Evolutionary conservation across 2,113 vertebrate genomes (phyloP), one percentile per base, ranked within the genome.

Genomic region (Chamaea fasciata): DNA sequence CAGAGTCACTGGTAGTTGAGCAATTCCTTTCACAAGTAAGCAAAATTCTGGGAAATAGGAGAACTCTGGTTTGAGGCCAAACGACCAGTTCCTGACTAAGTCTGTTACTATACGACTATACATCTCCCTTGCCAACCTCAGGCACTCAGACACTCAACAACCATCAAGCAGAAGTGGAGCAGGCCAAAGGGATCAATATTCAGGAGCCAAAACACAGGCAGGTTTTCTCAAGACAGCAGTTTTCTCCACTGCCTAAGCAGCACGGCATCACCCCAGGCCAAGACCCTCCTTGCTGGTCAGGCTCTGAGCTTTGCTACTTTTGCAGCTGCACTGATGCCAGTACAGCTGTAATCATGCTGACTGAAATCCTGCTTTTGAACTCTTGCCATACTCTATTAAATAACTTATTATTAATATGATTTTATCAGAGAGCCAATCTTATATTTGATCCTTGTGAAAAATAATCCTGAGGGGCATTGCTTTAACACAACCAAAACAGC

Each of bases 251-350:
- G 33, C 35, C 35, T 42, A 31, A 23, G 28, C 31, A 52, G 67
- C 15, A 24, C 11, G 27, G 47, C 50, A 60, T 17, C 4, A 1
- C 57, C 28, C 21, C 15, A 7, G 11, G 47, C 33, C 24, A 53
- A 49, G 10, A 28, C 5, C 7, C 49, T 62, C 35, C 46, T 47
- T 0, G 0, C 26, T 57, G 37, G 74, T 26, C 78, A 57, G 57
- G 50, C 63, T 53, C 41, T 63, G 53, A 73, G 57, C 78, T 73
- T 37, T 79, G 53, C 44, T 73, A 13, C 35, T 83, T 53, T 70
- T 71, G 20, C 74, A 94, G 53, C n/a, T 73, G n/a, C 42, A 57
- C 16, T 46, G 50, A 59, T 15, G 15, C 42, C 71, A 92, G 6
- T 3, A 75, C 47, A 70, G 39, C 63, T 90, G 46, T 28, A 90